Evolutionary conservation across 37 sponge, comb jelly and placozoan species (phyloP).

Genomic region (Ianthella basta): DNA sequence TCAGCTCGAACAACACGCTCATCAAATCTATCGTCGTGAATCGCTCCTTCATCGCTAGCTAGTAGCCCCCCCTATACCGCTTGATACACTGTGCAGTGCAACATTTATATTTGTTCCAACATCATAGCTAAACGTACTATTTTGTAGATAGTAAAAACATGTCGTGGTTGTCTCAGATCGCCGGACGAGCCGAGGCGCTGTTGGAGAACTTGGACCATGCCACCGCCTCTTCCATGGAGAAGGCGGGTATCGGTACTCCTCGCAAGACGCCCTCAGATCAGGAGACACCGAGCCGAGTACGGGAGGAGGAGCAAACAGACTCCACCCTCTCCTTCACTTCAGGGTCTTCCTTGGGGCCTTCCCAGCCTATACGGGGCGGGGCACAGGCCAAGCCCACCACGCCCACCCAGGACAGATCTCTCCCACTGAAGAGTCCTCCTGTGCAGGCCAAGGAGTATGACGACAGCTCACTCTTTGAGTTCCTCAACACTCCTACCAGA

Average conservation of each 20-base stretch:
- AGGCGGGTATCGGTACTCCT: slow-evolving; percentile 20
- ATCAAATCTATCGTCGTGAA: slow-evolving; percentile 84
- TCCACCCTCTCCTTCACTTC: not conserved
- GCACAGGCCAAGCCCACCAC: not conserved
- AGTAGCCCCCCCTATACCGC: too few relatives aligned
- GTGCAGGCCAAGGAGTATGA: not conserved
- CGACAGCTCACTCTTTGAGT: slow-evolving; percentile 56
- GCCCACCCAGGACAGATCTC: not conserved
- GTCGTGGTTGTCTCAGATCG: slow-evolving; percentile 80
- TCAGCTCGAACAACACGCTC: slow-evolving; percentile 63
- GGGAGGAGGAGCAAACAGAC: not conserved
- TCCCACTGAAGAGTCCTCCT: too few relatives aligned
- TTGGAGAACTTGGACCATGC: slow-evolving; percentile 77
- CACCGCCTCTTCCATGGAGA: slow-evolving; percentile 64
- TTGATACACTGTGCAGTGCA: too few relatives aligned
- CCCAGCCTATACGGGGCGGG: not conserved
- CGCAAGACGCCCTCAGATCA: not conserved
- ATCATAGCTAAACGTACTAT: too few relatives aligned
- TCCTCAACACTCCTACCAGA: slow-evolving; percentile 61
- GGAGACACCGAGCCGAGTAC: not conserved
- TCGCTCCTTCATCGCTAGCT: slow-evolving; percentile 74
- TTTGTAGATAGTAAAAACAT: slow-evolving; percentile 4
- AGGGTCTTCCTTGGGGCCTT: slow-evolving; percentile 10
- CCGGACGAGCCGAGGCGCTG: slow-evolving; percentile 81
- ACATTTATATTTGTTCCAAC: too few relatives aligned